Evolutionary conservation across 2,113 vertebrate genomes (phyloP), one percentile per base, ranked within the genome.

Genomic region (Amphiprion ocellaris): DNA sequence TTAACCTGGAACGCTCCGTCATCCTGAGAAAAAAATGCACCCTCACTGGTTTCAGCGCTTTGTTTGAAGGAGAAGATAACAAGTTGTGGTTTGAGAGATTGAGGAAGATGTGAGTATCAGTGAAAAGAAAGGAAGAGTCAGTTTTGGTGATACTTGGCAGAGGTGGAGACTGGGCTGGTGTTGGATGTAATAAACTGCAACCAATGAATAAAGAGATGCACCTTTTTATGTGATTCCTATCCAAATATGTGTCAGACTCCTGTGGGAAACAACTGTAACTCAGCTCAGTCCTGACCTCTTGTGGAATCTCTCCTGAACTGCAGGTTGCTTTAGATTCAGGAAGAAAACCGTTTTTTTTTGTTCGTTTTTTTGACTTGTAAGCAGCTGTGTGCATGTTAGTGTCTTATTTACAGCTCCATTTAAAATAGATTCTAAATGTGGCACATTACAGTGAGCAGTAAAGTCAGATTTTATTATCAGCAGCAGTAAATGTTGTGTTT

Each of bases 21-120:
- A 87, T 71, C 33, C 41, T 30, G 46, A 74, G 49, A 55, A 69
- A 81, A 79, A 82, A 88, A 90, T 85, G 86, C 62, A 69, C 74
- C 80, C 84, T 81, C 82, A 74, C 89, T 83, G 88, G 84, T 92
- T 93, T 87, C 7, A 21, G 63, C 30, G 55, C 50, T 77, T 54
- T 73, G 54, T 59, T 24, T 68, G n/a, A 55, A 63, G 41, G 24
- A 70, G 65, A 37, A 81, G 69, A 77, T 84, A 73, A 65, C 4
- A 15, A 58, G 67, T 62, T 16, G n/a, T 37, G 6, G 58, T 24
- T 4, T 17, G 23, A 61, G 44, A 55, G 59, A 55, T 15, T 15
- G 30, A 68, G 3, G 41, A 24, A 71, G 46, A 33, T 7, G 33
- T 37, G 23, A 70, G 41, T 72, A 69, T 77, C 41, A 12, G n/a